Evolutionary conservation across 2,113 vertebrate genomes (phyloP).

Genomic region (Atlantisia rogersi): DNA sequence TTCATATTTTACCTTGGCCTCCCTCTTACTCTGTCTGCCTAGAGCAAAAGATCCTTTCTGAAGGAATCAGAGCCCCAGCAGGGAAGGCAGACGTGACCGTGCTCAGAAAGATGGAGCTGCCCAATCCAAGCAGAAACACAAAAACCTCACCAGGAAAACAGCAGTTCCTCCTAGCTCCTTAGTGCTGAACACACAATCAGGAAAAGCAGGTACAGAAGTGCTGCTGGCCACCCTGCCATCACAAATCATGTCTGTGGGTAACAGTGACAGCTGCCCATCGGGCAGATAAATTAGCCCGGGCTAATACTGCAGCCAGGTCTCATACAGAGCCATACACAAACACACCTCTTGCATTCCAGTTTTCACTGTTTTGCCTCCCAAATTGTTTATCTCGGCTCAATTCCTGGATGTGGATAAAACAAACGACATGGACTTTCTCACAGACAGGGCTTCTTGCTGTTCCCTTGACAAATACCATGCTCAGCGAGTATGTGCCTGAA

Average conservation of each 20-base stretch:
- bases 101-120: neutral
- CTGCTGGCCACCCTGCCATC: neutral
- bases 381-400: conserved; percentile 63
- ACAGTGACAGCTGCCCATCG: rapidly evolving
- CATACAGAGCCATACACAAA: conserved; percentile 23
- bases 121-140: neutral
- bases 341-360: conserved; percentile 51
- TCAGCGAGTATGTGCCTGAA: conserved; percentile 43
- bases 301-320: conserved; percentile 3
- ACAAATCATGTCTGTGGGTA: neutral
- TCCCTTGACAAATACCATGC: conserved; percentile 55
- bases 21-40: neutral
- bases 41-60: neutral
- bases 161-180: neutral
- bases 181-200: neutral
- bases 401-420: conserved; percentile 69
- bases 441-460: conserved; percentile 37
- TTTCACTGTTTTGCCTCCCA: conserved; percentile 51
- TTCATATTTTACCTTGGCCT: neutral
- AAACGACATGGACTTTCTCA: conserved; percentile 62
- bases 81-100: neutral
- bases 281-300: neutral
- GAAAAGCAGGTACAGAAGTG: neutral
- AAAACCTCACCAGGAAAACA: neutral
- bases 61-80: neutral